These are phyloP conservation scores for Adrianichthys oophorus DNA, from an alignment of 2,797 vertebrate genomes.

Conservation along the genomic window DNA sequence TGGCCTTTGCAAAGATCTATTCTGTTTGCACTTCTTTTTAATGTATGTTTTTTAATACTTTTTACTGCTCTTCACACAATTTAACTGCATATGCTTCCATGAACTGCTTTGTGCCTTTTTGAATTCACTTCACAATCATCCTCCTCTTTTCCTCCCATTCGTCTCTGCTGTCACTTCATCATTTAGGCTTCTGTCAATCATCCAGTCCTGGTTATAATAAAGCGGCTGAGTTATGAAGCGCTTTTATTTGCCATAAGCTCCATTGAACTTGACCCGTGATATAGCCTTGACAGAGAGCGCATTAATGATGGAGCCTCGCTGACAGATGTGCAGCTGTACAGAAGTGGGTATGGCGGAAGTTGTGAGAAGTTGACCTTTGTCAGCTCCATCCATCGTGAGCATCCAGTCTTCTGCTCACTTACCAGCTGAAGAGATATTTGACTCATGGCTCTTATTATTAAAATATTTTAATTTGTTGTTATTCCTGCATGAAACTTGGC, in stretches of 20 bases:
- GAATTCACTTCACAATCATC: conserved; percentile 21
- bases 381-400: conserved; percentile 23
- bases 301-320: conserved; percentile 57
- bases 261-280: conserved; percentile 67
- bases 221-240: conserved; percentile 60
- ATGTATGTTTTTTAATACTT: background rate
- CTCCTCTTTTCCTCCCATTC: conserved; percentile 26
- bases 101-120: conserved; percentile 3
- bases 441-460: conserved; percentile 20
- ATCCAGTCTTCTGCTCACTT: conserved; percentile 18
- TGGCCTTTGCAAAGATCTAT: background rate
- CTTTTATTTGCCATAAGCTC: conserved; percentile 58
- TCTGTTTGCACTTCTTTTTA: background rate
- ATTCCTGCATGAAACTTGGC: background rate
- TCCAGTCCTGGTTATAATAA: conserved; percentile 47
- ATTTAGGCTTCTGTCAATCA: conserved; percentile 65
- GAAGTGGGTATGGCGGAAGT: conserved; percentile 34
- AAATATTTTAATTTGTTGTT: conserved; percentile 34
- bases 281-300: conserved; percentile 58
- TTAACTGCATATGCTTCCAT: conserved; percentile 2
- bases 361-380: conserved; percentile 59
- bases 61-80: background rate
- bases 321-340: conserved; percentile 54
- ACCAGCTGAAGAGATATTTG: conserved; percentile 35
- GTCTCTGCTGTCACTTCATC: conserved; percentile 48